Percentiles rank a stretch among this genome's conserved stretches.
Conservation (phyloP, 2,797 vertebrate genomes). For the Ctenopoma multispine region DNA sequence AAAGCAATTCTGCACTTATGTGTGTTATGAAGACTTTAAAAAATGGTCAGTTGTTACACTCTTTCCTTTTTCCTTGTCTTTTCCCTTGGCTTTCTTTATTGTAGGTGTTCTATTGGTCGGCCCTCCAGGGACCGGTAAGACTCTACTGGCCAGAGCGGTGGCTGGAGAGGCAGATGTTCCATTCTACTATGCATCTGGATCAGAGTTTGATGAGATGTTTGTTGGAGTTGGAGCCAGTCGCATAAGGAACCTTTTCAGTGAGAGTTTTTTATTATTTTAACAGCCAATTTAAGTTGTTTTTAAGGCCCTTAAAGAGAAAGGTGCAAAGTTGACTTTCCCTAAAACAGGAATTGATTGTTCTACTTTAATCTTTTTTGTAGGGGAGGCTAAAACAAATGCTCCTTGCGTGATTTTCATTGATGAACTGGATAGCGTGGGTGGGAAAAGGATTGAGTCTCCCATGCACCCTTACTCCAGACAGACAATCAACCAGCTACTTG, state of each 20-base stretch:
- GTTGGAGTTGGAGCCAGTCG: conserved; percentile 99
- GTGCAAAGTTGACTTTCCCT: neutral
- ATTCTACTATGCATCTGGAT: conserved; percentile 97
- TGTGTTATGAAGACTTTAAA: neutral
- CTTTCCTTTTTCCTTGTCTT: neutral
- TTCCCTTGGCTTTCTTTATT: conserved; percentile 25
- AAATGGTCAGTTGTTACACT: neutral
- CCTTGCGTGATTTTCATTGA: conserved; percentile 99
- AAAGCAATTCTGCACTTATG: neutral
- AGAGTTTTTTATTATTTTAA: conserved; percentile 51
- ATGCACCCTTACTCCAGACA: conserved; percentile 99
- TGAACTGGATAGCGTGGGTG: conserved; percentile 98
- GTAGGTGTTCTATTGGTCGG: conserved; percentile 94
- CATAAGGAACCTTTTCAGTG: conserved; percentile 97
- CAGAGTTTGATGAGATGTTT: conserved; percentile 99
- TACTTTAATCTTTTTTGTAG: conserved; percentile 68
- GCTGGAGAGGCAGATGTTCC: conserved; percentile 98
- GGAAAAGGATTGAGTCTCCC: conserved; percentile 97
- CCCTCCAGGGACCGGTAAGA: conserved; percentile 97
- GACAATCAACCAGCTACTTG: conserved; percentile 98
- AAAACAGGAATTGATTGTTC: neutral
- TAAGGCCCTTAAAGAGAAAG: too few relatives aligned
- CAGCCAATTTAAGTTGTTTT: too few relatives aligned
- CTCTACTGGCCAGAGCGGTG: conserved; percentile 95
- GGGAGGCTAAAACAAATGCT: conserved; percentile 95